These are phyloP conservation scores for Ypsolopha sequella DNA, from an alignment of 2,888 invertebrate species.

Conservation along the genomic window DNA sequence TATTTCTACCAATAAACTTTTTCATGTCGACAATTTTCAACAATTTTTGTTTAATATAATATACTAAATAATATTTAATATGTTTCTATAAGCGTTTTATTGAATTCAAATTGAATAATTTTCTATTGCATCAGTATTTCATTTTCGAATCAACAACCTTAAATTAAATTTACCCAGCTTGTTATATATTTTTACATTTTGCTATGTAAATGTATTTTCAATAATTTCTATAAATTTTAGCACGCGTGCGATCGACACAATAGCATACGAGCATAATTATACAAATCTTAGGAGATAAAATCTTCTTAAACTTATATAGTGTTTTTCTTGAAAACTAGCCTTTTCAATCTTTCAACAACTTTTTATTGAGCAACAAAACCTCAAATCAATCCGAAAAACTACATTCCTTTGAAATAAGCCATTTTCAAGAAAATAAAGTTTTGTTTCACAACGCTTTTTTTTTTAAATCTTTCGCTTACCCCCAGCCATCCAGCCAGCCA, in stretches of 20 bases:
- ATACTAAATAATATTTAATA: too few relatives aligned
- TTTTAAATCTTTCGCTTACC: constrained; percentile 52
- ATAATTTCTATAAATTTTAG: constrained; percentile 16
- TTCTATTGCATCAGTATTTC: too few relatives aligned
- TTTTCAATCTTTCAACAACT: too few relatives aligned
- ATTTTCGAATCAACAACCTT: too few relatives aligned
- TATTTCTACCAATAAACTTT: background rate
- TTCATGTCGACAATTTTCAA: background rate
- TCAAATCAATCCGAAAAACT: too few relatives aligned
- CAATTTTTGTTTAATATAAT: background rate
- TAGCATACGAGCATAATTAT: constrained; percentile 55
- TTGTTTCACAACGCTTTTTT: constrained; percentile 56
- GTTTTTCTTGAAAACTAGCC: constrained; percentile 32
- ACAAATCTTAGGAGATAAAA: constrained; percentile 54
- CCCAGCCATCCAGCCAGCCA: too few relatives aligned
- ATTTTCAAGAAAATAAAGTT: constrained; percentile 26
- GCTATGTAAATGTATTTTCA: background rate
- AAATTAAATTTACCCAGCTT: too few relatives aligned
- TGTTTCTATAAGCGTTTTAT: too few relatives aligned
- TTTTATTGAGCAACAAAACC: too few relatives aligned
- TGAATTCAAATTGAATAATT: too few relatives aligned
- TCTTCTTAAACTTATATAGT: constrained; percentile 23
- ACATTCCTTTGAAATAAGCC: too few relatives aligned
- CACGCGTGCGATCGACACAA: constrained; percentile 63
- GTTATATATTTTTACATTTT: background rate